Conservation (phyloP, 2,888 invertebrate species). For the Chorisops tibialis region DNA sequence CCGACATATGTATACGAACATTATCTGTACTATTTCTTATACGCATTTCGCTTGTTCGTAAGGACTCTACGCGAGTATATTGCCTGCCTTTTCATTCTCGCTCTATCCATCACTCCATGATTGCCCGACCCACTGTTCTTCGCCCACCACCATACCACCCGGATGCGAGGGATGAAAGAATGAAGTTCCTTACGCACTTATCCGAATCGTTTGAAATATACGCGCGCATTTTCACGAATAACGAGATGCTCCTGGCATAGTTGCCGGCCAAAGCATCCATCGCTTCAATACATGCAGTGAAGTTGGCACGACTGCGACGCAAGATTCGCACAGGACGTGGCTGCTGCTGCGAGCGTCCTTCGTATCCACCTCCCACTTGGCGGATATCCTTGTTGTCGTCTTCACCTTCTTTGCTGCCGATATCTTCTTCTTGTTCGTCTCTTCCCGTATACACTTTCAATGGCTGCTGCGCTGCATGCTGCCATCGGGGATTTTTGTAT, state of each 20-base stretch:
- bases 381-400: constrained; percentile 13
- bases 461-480: background rate
- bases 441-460: background rate
- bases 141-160: too few relatives aligned
- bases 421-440: background rate
- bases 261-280: background rate
- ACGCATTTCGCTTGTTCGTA: too few relatives aligned
- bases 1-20: too few relatives aligned
- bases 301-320: background rate
- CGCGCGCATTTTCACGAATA: constrained; percentile 8
- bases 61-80: too few relatives aligned
- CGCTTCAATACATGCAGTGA: background rate
- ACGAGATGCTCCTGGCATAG: constrained; percentile 1
- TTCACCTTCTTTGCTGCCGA: background rate
- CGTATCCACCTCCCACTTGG: constrained; percentile 1
- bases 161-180: background rate
- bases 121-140: too few relatives aligned
- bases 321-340: background rate
- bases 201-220: background rate
- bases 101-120: too few relatives aligned
- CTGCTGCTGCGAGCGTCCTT: background rate
- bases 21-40: too few relatives aligned
- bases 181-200: constrained; percentile 12
- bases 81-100: too few relatives aligned
- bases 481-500: background rate